phyloP scores from a whole-genome alignment of 2,888 invertebrate genomes.

The Formica aserva region DNA sequence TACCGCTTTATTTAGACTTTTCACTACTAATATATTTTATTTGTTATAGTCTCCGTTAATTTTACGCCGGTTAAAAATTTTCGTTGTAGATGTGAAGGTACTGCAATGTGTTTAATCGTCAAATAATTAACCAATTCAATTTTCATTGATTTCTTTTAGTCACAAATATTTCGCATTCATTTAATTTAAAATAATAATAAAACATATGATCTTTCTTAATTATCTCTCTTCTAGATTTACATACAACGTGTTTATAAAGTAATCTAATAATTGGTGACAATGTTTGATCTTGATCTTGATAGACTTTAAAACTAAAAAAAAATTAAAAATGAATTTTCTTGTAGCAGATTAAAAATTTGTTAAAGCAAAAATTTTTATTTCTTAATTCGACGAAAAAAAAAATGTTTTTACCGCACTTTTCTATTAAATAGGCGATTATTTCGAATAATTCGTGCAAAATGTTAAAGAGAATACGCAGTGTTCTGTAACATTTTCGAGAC shows the following conservation, averaged over 20 bases:
- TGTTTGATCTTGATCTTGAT: not conserved
- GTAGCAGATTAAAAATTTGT: not conserved
- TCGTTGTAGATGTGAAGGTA: not conserved
- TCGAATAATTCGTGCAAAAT: not conserved
- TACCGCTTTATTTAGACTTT: not conserved
- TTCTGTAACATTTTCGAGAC: conserved; percentile 24
- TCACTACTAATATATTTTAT: not conserved
- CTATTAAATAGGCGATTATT: not conserved
- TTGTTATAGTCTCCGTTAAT: not conserved
- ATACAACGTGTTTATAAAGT: not conserved
- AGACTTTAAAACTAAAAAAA: not conserved
- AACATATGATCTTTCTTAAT: not conserved
- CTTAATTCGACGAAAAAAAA: not conserved
- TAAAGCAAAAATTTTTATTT: not conserved
- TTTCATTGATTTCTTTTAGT: not conserved
- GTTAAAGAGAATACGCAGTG: not conserved
- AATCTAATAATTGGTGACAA: not conserved
- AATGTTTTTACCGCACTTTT: not conserved
- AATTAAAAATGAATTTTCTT: not conserved
- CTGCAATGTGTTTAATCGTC: not conserved
- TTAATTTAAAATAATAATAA: not conserved
- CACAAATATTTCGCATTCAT: not conserved
- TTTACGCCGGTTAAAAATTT: not conserved
- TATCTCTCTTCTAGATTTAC: not conserved
- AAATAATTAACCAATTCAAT: not conserved